Evolutionary conservation across 2,797 vertebrate species (phyloP).

Genomic region (Gephyroberyx darwinii): DNA sequence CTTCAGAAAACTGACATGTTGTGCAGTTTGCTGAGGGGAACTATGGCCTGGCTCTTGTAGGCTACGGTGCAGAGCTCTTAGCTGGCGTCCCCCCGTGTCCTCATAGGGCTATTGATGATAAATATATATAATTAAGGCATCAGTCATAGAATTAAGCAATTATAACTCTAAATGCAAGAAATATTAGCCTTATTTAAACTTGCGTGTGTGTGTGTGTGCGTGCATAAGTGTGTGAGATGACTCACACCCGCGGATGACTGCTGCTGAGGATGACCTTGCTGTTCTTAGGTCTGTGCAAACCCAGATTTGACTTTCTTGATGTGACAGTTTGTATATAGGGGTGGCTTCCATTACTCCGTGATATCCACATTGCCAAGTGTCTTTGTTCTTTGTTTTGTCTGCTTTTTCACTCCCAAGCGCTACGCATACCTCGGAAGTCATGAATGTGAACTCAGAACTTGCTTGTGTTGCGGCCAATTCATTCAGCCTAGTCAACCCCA

Average conservation of each 20-base stretch:
- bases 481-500: constrained; percentile 49
- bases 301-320: constrained; percentile 62
- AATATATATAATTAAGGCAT: constrained; percentile 43
- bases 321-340: constrained; percentile 56
- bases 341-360: constrained; percentile 45
- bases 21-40: constrained; percentile 64
- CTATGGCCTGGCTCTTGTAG: constrained; percentile 23
- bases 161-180: constrained; percentile 35
- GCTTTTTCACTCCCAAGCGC: background rate
- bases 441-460: constrained; percentile 72
- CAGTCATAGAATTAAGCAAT: constrained; percentile 50
- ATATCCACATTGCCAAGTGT: background rate
- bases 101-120: constrained; percentile 9
- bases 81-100: constrained; percentile 58
- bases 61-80: constrained; percentile 28
- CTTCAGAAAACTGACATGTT: constrained; percentile 63
- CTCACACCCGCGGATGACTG: constrained; percentile 52
- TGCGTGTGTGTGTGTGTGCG: constrained; percentile 9
- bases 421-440: constrained; percentile 46
- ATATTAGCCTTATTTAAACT: constrained; percentile 26
- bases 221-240: constrained; percentile 68
- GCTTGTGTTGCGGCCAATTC: constrained; percentile 62
- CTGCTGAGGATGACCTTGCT: constrained; percentile 74
- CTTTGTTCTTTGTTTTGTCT: constrained; percentile 51
- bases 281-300: constrained; percentile 49